Evolutionary conservation across 2,113 vertebrate species (phyloP).

Genomic region (Cromileptes altivelis): DNA sequence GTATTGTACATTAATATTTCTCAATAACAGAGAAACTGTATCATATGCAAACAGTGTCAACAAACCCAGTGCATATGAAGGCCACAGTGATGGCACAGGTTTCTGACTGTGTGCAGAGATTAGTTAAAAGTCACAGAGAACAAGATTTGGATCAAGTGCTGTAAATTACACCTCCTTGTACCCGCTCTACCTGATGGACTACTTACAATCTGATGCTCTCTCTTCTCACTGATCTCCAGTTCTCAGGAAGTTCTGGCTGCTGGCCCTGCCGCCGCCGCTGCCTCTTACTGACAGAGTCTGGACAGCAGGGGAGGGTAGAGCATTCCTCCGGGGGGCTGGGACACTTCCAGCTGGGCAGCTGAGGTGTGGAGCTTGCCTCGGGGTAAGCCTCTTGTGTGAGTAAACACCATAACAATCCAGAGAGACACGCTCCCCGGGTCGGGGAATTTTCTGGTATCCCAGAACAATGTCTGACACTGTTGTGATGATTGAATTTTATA

Average conservation of each 20-base stretch:
- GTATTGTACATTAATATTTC: not conserved
- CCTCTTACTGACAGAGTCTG: slow-evolving; percentile 40
- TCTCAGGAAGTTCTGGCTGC: slow-evolving; percentile 26
- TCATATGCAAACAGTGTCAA: not conserved
- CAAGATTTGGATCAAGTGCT: slow-evolving; percentile 11
- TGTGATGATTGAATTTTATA: slow-evolving; percentile 65
- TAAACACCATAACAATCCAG: slow-evolving; percentile 73
- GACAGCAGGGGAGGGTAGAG: slow-evolving; percentile 60
- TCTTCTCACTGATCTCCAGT: slow-evolving; percentile 44
- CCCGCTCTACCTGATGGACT: slow-evolving; percentile 43
- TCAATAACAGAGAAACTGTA: not conserved
- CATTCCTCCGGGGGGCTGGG: slow-evolving; percentile 49
- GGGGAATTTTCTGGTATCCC: slow-evolving; percentile 61
- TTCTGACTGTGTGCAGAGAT: not conserved
- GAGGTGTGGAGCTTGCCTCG: slow-evolving; percentile 54
- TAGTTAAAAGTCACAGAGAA: not conserved
- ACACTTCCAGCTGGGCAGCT: slow-evolving; percentile 43
- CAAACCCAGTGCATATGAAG: not conserved
- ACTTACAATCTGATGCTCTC: slow-evolving; percentile 43
- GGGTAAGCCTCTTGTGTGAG: slow-evolving; percentile 64
- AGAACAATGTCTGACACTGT: slow-evolving; percentile 69
- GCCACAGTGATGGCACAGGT: not conserved
- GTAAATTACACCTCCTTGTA: slow-evolving; percentile 16
- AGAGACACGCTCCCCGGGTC: slow-evolving; percentile 50
- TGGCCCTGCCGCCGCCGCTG: slow-evolving; percentile 4